phyloP scores from a whole-genome alignment of 1,140 invertebrate species.

The Pseudomyrmex gracilis region DNA sequence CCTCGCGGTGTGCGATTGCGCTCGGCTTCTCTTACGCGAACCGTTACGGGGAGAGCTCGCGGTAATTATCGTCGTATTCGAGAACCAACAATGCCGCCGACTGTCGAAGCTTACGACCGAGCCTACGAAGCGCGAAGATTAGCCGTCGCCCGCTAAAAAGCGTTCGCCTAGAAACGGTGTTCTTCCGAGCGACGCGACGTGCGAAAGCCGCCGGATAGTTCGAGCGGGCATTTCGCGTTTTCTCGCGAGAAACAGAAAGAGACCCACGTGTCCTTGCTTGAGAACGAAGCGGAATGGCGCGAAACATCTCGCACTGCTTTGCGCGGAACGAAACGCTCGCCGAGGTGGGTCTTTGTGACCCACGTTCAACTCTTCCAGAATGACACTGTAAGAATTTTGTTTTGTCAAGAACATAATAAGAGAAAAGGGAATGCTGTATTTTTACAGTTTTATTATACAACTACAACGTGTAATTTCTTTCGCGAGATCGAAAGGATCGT shows the following conservation, averaged over 20 bases:
- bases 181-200: slow-evolving; percentile 59
- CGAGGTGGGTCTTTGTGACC: slow-evolving; percentile 3
- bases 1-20: slow-evolving; percentile 49
- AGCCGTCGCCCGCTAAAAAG: slow-evolving; percentile 76
- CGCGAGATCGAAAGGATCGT: too few species aligned
- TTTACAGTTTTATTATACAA: too few species aligned
- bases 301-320: slow-evolving; percentile 5
- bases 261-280: slow-evolving; percentile 13
- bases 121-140: slow-evolving; percentile 70
- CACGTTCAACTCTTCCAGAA: not conserved
- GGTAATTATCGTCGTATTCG: slow-evolving; percentile 77
- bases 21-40: slow-evolving; percentile 36
- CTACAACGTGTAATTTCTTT: too few species aligned
- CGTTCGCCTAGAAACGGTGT: slow-evolving; percentile 61
- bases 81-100: slow-evolving; percentile 72
- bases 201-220: slow-evolving; percentile 53
- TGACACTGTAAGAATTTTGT: not conserved
- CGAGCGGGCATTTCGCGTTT: slow-evolving; percentile 49
- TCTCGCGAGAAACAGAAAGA: slow-evolving; percentile 43
- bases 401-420: too few species aligned
- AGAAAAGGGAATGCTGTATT: too few species aligned
- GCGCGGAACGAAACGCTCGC: not conserved
- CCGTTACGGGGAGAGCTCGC: slow-evolving; percentile 56
- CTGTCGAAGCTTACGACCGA: slow-evolving; percentile 73
- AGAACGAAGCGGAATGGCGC: slow-evolving; percentile 8